Conservation (phyloP, 2,113 vertebrate species). For the Rhodinocichla rosea region DNA sequence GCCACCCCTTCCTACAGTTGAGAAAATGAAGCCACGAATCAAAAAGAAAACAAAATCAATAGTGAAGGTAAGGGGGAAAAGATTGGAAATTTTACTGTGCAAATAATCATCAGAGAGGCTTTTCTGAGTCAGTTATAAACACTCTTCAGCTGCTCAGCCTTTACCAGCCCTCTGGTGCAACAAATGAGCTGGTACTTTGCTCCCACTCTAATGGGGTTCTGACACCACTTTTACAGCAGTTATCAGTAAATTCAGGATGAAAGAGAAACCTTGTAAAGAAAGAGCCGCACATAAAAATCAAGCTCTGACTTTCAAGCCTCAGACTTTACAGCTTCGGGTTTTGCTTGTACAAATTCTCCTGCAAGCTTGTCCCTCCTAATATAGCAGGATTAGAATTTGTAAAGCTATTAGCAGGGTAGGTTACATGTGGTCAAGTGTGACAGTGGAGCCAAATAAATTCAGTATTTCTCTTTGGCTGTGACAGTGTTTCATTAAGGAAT, state of each 20-base stretch:
- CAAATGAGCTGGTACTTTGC: background rate
- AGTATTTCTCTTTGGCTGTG: background rate
- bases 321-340: background rate
- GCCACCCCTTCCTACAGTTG: conserved; percentile 86
- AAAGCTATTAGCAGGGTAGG: background rate
- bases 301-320: background rate
- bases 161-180: background rate
- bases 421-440: background rate
- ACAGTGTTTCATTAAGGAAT: background rate
- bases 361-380: background rate
- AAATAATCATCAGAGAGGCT: background rate
- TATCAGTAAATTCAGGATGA: background rate
- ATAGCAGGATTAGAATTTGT: background rate
- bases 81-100: background rate
- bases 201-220: background rate
- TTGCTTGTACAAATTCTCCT: background rate
- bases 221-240: background rate
- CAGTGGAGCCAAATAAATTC: background rate
- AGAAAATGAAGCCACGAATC: conserved; percentile 93
- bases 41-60: conserved; percentile 99
- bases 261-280: background rate
- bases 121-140: background rate
- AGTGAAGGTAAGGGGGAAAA: conserved; percentile 82
- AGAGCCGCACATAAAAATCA: background rate
- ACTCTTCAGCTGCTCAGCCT: background rate